These are phyloP conservation scores for Nycticryphes semicollaris DNA, from an alignment of 2,113 vertebrate species.

Conservation along the genomic window DNA sequence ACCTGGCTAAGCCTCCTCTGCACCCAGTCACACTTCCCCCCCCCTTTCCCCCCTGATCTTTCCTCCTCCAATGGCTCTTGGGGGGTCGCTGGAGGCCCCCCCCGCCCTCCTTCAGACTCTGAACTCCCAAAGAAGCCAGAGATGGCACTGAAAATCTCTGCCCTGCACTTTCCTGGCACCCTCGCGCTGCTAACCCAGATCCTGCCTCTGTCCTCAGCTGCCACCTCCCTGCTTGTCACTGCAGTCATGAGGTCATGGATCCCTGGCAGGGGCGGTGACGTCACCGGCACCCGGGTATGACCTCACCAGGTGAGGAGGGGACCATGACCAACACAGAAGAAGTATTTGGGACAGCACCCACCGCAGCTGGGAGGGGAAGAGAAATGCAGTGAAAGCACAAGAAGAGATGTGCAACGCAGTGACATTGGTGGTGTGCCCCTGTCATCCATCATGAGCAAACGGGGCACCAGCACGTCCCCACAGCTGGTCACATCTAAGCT, in stretches of 20 bases:
- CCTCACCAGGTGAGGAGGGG: neutral
- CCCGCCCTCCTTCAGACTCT: neutral
- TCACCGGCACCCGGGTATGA: neutral
- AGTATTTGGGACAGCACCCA: neutral
- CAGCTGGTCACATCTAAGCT: fast-evolving
- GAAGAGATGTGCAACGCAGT: neutral
- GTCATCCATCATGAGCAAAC: fast-evolving
- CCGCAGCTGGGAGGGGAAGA: neutral
- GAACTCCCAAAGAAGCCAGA: neutral
- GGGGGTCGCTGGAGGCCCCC: neutral
- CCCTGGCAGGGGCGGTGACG: neutral
- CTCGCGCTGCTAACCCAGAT: neutral
- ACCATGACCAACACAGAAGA: neutral
- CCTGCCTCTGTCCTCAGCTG: neutral
- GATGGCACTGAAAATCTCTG: neutral
- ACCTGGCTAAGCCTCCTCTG: neutral
- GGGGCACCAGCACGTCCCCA: too few species aligned
- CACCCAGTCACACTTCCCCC: neutral
- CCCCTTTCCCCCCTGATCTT: neutral
- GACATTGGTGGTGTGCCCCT: neutral
- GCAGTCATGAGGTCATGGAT: neutral
- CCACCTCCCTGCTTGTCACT: neutral
- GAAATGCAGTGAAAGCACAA: neutral
- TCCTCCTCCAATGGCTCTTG: neutral
- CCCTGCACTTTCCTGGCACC: neutral